These are phyloP conservation scores for Takifugu bimaculatus DNA, from an alignment of 2,113 vertebrate species.

Conservation along the genomic window DNA sequence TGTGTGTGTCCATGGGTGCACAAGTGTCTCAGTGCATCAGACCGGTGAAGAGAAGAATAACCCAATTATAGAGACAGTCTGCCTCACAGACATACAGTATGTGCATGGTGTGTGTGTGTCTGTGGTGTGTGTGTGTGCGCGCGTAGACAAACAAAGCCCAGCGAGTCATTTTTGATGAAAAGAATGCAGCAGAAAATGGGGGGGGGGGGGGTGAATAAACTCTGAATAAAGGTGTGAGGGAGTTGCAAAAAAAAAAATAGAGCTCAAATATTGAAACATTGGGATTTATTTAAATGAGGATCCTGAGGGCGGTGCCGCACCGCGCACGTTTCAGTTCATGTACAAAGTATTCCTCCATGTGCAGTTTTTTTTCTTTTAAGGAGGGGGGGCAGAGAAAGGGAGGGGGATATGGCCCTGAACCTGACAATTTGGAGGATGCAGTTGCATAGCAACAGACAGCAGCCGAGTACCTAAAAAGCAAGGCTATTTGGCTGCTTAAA, in stretches of 20 bases:
- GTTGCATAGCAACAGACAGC: constrained; percentile 73
- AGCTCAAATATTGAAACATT: constrained; percentile 56
- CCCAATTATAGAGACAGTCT: constrained; percentile 73
- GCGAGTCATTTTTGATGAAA: constrained; percentile 61
- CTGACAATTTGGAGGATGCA: constrained; percentile 68
- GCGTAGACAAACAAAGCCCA: constrained; percentile 1
- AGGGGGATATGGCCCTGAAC: constrained; percentile 58
- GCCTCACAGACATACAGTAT: constrained; percentile 66
- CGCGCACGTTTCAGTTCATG: constrained; percentile 27
- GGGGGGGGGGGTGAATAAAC: constrained; percentile 16
- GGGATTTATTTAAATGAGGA: constrained; percentile 57
- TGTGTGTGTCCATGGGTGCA: constrained; percentile 10
- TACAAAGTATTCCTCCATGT: constrained; percentile 49
- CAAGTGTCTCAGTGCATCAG: constrained; percentile 69
- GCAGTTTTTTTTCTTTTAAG: constrained; percentile 9
- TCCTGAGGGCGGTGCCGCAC: constrained; percentile 38
- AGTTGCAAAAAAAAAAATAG: constrained; percentile 38
- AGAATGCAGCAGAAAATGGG: constrained; percentile 24
- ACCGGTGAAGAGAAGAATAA: constrained; percentile 68
- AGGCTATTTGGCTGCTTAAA: constrained; percentile 66
- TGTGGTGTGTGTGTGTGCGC: constrained; percentile 19
- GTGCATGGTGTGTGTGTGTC: constrained; percentile 27
- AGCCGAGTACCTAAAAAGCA: constrained; percentile 60
- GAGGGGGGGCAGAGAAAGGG: constrained; percentile 24
- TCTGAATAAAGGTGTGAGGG: constrained; percentile 28